These are phyloP conservation scores for Meiosimyza platycephala DNA, from an alignment of 2,888 invertebrate species.

Conservation along the genomic window DNA sequence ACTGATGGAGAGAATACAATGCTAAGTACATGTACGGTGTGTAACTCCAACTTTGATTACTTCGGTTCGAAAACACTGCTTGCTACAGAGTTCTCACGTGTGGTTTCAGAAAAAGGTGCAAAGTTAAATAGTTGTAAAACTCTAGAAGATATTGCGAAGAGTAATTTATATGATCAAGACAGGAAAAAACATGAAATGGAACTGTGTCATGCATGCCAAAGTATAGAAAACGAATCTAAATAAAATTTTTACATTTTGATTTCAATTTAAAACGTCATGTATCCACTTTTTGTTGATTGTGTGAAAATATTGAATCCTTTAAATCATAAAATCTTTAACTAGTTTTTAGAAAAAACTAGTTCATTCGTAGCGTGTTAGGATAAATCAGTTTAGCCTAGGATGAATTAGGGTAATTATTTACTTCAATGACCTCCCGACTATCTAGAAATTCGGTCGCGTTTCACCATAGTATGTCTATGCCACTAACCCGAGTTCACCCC, in stretches of 20 bases:
- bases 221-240: constrained; percentile 67
- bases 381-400: no score
- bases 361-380: no score
- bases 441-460: no score
- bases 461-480: no score
- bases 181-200: constrained; percentile 42
- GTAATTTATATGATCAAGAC: constrained; percentile 44
- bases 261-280: not conserved
- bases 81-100: constrained; percentile 70
- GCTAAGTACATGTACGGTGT: constrained; percentile 46
- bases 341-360: no score
- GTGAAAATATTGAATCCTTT: no score
- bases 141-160: constrained; percentile 45
- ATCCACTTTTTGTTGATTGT: not conserved
- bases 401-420: no score
- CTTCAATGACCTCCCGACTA: no score
- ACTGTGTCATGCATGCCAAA: constrained; percentile 68
- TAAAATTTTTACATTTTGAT: not conserved
- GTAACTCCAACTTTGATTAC: constrained; percentile 54
- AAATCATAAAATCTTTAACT: no score
- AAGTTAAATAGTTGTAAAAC: constrained; percentile 35
- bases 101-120: constrained; percentile 67
- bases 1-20: not conserved
- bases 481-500: no score
- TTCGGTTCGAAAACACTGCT: constrained; percentile 69